Percentiles rank a stretch among this genome's conserved stretches.
Evolutionary conservation across 2,888 invertebrate species (phyloP).

Genomic region (Eupithecia insigniata): DNA sequence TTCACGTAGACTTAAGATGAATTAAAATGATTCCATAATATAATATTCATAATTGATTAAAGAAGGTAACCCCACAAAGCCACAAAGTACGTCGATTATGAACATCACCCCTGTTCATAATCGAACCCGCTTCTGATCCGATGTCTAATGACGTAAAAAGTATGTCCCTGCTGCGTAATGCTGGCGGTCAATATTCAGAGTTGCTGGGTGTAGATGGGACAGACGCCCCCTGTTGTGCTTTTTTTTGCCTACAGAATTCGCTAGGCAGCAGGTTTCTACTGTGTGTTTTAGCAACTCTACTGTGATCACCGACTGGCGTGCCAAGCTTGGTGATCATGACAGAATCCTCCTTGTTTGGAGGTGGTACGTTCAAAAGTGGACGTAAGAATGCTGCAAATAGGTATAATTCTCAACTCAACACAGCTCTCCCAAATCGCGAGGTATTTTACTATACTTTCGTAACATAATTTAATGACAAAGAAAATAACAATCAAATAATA

Average conservation of each 20-base stretch:
- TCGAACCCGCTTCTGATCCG: slow-evolving; percentile 75
- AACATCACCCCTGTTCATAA: slow-evolving; percentile 58
- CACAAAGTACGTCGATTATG: slow-evolving; percentile 46
- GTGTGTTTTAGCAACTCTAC: no score
- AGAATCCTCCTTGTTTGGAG: no score
- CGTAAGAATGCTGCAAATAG: no score
- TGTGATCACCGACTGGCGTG: no score
- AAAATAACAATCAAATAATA: no score
- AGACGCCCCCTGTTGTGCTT: neutral
- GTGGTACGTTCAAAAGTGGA: no score
- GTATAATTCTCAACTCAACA: no score
- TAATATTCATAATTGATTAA: slow-evolving; percentile 25
- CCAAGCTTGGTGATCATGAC: no score
- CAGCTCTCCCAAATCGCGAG: no score
- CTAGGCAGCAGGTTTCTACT: neutral
- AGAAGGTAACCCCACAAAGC: slow-evolving; percentile 45
- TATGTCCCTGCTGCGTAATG: slow-evolving; percentile 77
- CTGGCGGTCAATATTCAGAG: slow-evolving; percentile 63
- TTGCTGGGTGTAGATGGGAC: slow-evolving; percentile 48
- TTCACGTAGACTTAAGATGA: neutral
- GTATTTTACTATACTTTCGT: no score
- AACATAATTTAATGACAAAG: no score
- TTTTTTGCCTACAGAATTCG: slow-evolving; percentile 12
- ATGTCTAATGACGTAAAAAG: slow-evolving; percentile 83
- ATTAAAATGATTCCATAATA: slow-evolving; percentile 6